Base-by-base conservation (phyloP, 2,113 vertebrate genomes). In the Sakesphorus luctuosus region DNA sequence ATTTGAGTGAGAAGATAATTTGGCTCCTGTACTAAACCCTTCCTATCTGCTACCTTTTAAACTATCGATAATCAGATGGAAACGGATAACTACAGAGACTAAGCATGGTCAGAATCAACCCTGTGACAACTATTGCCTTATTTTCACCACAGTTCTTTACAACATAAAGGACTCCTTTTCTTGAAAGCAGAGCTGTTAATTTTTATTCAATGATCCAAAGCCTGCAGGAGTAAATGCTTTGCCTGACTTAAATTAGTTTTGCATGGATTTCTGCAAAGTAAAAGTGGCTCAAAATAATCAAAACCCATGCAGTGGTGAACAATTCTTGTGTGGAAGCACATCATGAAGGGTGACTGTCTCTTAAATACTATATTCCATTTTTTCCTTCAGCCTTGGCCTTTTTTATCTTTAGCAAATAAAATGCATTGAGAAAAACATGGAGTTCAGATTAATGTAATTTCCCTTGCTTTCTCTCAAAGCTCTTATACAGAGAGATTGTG, bases 401-500 rank as follows among this genome's bases (percentile, higher is more conserved):
- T 77, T 61, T 50, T 61, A 87, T 49, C 74, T 72, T 89, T 90
- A 88, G 40, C 43, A 90, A 92, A 74, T 66, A 49, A 72, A 94
- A 83, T 36, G 58, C 67, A 33, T 38, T 50, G 72, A 93, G 68
- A 96, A 84, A 25, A 77, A 94, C 43, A 26, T 10, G 59, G 33
- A 77, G 84, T 93, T 95, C 80, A 93, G 82, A 93, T 94, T 94
- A 93, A 71, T 46, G 43, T 84, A 87, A 76, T 96, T 96, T 90
- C 72, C 62, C 67, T 73, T 94, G 23, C 21, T 58, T 93, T 85
- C 50, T 63, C 68, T 94, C 94, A 94, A 67, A 96, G 40, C 68
- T 84, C 11, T 77, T 94, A 16, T 95, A 88, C 63, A 92, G 93
- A 61, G 55, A 85, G 79, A 43, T 33, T 82, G 11, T 82, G 78